Conservation (phyloP, 2,113 vertebrate genomes). For the Gymnarchus niloticus region DNA sequence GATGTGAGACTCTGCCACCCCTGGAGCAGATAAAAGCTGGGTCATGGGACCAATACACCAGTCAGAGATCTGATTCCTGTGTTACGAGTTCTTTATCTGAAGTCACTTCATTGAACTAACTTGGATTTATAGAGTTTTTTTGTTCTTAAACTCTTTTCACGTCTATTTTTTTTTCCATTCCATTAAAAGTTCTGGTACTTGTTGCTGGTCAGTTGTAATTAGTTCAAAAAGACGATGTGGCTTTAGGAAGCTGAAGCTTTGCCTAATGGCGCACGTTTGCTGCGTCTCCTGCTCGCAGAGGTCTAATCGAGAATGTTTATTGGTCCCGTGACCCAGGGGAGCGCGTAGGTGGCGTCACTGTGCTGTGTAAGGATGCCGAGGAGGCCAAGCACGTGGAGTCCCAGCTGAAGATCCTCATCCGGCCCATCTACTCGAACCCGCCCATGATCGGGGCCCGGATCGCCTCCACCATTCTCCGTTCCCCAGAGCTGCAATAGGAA, state of each 20-base stretch:
- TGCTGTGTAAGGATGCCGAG: conserved; percentile 79
- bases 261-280: not conserved
- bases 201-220: no score
- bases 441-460: conserved; percentile 90
- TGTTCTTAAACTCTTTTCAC: no score
- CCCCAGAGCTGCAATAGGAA: conserved; percentile 76
- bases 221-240: not conserved
- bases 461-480: conserved; percentile 79
- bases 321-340: conserved; percentile 66
- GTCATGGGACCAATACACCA: no score
- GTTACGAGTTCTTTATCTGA: no score
- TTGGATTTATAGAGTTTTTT: no score
- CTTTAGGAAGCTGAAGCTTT: not conserved
- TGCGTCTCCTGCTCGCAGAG: not conserved
- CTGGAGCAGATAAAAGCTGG: no score
- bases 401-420: conserved; percentile 94
- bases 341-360: conserved; percentile 88
- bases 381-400: conserved; percentile 93
- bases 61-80: no score
- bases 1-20: no score
- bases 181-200: no score
- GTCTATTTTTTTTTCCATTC: no score
- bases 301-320: not conserved
- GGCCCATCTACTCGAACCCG: conserved; percentile 96
- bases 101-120: no score